These are phyloP conservation scores for Natrix natrix DNA, from an alignment of 2,797 vertebrate species.

Conservation along the genomic window DNA sequence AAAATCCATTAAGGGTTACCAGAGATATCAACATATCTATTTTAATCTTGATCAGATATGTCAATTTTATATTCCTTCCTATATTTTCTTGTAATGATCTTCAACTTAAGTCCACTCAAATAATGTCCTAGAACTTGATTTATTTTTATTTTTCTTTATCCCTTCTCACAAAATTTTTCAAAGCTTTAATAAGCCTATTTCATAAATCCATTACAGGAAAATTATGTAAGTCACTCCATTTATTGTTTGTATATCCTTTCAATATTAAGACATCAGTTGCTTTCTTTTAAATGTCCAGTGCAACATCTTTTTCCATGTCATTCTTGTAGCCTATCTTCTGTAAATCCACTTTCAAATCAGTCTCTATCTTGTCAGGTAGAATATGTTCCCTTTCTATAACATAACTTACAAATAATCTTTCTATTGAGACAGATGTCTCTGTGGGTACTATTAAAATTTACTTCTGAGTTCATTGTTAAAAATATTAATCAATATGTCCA, in stretches of 20 bases:
- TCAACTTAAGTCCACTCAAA: not conserved
- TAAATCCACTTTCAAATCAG: too few relatives aligned
- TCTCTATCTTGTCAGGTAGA: not conserved
- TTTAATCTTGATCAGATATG: not conserved
- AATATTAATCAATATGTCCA: not conserved
- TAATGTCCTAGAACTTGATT: not conserved
- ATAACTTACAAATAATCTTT: not conserved
- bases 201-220: too few relatives aligned
- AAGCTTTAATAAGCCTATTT: too few relatives aligned
- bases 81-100: not conserved
- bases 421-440: not conserved
- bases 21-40: not conserved
- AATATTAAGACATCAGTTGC: too few relatives aligned
- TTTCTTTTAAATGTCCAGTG: too few relatives aligned
- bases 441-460: not conserved
- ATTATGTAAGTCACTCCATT: too few relatives aligned
- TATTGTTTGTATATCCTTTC: too few relatives aligned
- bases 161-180: not conserved
- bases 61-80: not conserved
- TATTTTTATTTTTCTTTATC: not conserved
- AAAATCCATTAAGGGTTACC: not conserved
- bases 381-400: not conserved
- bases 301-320: too few relatives aligned
- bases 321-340: too few relatives aligned
- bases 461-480: not conserved